Evolutionary conservation across 1,140 invertebrate genomes (phyloP).

Genomic region (Bemisia tabaci): DNA sequence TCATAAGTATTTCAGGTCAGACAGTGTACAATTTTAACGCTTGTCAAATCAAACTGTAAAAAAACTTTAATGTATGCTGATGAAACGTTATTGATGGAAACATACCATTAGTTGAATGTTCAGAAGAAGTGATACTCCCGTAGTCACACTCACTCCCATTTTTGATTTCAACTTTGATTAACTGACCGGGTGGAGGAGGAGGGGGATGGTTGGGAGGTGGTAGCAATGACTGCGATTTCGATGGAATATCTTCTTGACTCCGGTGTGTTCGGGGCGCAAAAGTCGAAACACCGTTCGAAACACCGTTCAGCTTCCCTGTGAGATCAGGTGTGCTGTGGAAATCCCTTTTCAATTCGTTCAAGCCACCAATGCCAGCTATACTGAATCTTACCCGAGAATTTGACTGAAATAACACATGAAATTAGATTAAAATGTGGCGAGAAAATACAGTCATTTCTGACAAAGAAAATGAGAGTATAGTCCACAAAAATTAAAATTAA

Average conservation of each 20-base stretch:
- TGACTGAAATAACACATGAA: conserved; percentile 27
- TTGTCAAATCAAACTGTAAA: too few species aligned
- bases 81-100: too few species aligned
- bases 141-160: not conserved
- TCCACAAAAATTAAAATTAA: too few species aligned
- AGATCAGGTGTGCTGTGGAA: conserved; percentile 83
- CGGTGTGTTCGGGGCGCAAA: conserved; percentile 35
- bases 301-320: conserved; percentile 25
- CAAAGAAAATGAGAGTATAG: too few species aligned
- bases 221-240: conserved; percentile 36
- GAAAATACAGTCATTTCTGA: too few species aligned
- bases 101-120: not conserved
- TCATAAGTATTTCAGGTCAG: too few species aligned
- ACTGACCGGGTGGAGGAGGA: conserved; percentile 18
- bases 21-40: too few species aligned
- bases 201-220: conserved; percentile 26
- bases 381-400: conserved; percentile 39
- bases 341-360: conserved; percentile 54
- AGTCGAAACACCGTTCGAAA: not conserved
- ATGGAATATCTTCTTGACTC: conserved; percentile 61
- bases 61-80: too few species aligned
- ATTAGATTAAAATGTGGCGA: conserved; percentile 1
- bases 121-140: not conserved
- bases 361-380: conserved; percentile 26
- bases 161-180: conserved; percentile 7